phyloP scores from a whole-genome alignment of 1,140 invertebrate genomes.

The Pogonomyrmex barbatus region DNA sequence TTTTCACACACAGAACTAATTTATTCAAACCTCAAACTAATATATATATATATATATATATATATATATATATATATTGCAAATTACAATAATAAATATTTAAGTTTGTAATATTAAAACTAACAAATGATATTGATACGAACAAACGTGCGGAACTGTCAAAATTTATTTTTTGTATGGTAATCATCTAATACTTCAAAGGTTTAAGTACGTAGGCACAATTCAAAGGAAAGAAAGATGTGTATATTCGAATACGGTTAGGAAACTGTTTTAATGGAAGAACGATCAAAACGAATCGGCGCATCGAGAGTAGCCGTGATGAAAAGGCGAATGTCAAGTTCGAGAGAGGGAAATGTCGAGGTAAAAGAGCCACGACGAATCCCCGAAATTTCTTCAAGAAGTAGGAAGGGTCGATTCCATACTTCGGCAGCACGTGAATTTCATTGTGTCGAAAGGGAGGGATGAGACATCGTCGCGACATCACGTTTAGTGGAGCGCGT shows the following conservation, averaged over 20 bases:
- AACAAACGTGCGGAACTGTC: slow-evolving; percentile 4
- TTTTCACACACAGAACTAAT: not conserved
- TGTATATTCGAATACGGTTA: not conserved
- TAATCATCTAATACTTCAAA: slow-evolving; percentile 39
- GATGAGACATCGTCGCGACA: slow-evolving; percentile 51
- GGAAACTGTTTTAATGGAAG: slow-evolving; percentile 68
- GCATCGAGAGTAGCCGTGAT: slow-evolving; percentile 41
- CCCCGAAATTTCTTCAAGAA: slow-evolving; percentile 68
- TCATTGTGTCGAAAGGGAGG: slow-evolving; percentile 44
- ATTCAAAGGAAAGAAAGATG: slow-evolving; percentile 33
- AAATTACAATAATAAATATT: slow-evolving; percentile 22
- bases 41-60: not conserved
- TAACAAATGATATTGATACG: slow-evolving; percentile 15
- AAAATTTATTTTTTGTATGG: slow-evolving; percentile 26
- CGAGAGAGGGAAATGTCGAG: slow-evolving; percentile 35
- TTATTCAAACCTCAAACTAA: not conserved
- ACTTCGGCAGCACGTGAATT: slow-evolving; percentile 63
- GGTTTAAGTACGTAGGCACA: slow-evolving; percentile 18
- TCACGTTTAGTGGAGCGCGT: slow-evolving; percentile 72
- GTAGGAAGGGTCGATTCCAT: slow-evolving; percentile 44
- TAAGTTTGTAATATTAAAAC: not conserved
- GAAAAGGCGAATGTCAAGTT: slow-evolving; percentile 70
- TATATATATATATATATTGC: slow-evolving; percentile 14
- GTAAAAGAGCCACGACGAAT: slow-evolving; percentile 32
- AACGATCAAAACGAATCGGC: slow-evolving; percentile 64